Percentiles rank a stretch among this genome's conserved stretches.
Evolutionary conservation across 2,797 vertebrate species (phyloP).

Genomic region (Pygocentrus nattereri): DNA sequence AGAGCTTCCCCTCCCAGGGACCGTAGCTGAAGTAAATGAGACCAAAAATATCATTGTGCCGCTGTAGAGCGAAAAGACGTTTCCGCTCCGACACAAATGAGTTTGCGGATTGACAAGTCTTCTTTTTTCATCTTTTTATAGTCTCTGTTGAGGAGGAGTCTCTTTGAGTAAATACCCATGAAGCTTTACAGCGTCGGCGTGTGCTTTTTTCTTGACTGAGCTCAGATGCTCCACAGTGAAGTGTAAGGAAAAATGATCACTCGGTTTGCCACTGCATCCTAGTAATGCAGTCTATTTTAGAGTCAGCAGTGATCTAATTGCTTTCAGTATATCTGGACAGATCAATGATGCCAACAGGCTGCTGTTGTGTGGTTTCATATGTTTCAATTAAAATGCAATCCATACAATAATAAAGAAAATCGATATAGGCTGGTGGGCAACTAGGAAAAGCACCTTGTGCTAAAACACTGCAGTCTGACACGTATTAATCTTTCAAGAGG

Average conservation of each 20-base stretch:
- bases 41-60: slow-evolving; percentile 56
- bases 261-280: slow-evolving; percentile 35
- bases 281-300: slow-evolving; percentile 38
- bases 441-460: slow-evolving; percentile 6
- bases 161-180: slow-evolving; percentile 51
- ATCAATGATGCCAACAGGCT: slow-evolving; percentile 43
- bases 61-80: slow-evolving; percentile 50
- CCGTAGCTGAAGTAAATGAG: slow-evolving; percentile 56
- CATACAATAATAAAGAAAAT: slow-evolving; percentile 31
- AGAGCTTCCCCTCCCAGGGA: slow-evolving; percentile 46
- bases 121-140: slow-evolving; percentile 60
- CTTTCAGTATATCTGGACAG: slow-evolving; percentile 28
- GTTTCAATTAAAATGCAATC: slow-evolving; percentile 38
- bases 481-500: slow-evolving; percentile 39
- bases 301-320: slow-evolving; percentile 40
- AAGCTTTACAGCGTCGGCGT: slow-evolving; percentile 7
- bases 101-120: slow-evolving; percentile 59
- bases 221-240: slow-evolving; percentile 7
- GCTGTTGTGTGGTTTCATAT: slow-evolving; percentile 44
- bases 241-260: slow-evolving; percentile 31
- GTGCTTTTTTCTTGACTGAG: slow-evolving; percentile 8
- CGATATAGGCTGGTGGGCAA: neutral
- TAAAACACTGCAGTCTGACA: slow-evolving; percentile 26
- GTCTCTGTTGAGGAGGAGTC: slow-evolving; percentile 52
- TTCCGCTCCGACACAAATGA: slow-evolving; percentile 57